A percentile compares a stretch with the other conserved stretches of the same genome.
Evolutionary conservation across 2,113 vertebrate genomes (phyloP).

Genomic region (Colius striatus): DNA sequence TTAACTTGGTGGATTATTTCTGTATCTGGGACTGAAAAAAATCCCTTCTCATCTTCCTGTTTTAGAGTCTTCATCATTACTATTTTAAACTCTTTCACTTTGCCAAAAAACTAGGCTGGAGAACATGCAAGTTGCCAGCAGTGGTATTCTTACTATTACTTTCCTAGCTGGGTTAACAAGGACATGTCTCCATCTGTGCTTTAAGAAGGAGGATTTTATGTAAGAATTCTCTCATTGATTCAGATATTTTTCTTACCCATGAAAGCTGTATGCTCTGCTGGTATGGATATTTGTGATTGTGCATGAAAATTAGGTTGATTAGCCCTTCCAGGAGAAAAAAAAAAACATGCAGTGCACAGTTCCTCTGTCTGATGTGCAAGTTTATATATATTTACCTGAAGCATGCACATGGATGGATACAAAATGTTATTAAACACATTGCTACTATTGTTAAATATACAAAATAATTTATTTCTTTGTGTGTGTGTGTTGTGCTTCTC

Average conservation of each 20-base stretch:
- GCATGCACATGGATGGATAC: not conserved
- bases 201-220: not conserved
- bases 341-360: fast-evolving
- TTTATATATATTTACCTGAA: not conserved
- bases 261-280: not conserved
- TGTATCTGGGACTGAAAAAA: not conserved
- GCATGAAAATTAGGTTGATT: not conserved
- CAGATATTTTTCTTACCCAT: not conserved
- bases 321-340: not conserved
- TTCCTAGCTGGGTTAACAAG: not conserved
- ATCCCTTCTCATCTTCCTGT: not conserved
- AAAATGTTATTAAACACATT: not conserved
- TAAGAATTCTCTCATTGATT: not conserved
- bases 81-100: not conserved
- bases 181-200: not conserved
- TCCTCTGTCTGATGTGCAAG: not conserved
- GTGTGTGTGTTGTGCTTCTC: not conserved
- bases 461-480: not conserved
- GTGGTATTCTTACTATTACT: not conserved
- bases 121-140: fast-evolving
- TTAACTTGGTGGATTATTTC: not conserved
- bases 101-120: not conserved
- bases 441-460: not conserved
- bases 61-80: not conserved
- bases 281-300: not conserved